A percentile compares a stretch with the other conserved stretches of the same genome.
Evolutionary conservation across 2,797 vertebrate species (phyloP).

Genomic region (Sylvia borin): DNA sequence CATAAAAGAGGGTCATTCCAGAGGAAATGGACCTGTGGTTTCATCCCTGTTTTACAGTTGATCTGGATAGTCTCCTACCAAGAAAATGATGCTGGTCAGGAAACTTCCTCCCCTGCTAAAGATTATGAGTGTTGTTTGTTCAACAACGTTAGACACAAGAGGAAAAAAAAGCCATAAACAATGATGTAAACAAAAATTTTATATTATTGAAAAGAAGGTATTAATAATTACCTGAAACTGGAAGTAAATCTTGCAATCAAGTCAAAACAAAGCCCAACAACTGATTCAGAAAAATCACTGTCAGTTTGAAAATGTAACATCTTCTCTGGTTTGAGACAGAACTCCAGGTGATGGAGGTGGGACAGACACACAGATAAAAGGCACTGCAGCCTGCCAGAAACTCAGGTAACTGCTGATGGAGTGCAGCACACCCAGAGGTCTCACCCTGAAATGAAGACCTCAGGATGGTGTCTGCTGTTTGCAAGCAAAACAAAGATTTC

Average conservation of each 20-base stretch:
- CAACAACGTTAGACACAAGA: background rate
- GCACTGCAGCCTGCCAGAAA: background rate
- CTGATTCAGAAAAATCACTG: background rate
- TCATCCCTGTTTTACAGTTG: background rate
- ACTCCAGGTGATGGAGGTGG: background rate
- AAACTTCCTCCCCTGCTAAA: background rate
- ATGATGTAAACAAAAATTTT: background rate
- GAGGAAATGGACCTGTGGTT: background rate
- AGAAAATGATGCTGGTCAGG: background rate
- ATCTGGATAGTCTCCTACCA: background rate
- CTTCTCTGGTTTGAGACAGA: background rate
- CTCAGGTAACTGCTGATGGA: background rate
- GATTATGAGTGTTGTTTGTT: background rate
- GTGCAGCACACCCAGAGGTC: accelerated
- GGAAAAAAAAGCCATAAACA: background rate
- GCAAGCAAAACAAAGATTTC: background rate
- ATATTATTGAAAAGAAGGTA: background rate
- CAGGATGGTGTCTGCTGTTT: background rate
- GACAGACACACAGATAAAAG: background rate
- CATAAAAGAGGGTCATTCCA: background rate
- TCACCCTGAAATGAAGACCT: background rate
- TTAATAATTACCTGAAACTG: background rate
- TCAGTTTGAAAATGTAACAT: background rate
- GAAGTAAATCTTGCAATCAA: background rate
- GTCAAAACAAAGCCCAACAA: background rate